Evolutionary conservation across 2,888 invertebrate species (phyloP), one percentile per base, ranked within the genome.

Genomic region (Drosophila pegasa): DNA sequence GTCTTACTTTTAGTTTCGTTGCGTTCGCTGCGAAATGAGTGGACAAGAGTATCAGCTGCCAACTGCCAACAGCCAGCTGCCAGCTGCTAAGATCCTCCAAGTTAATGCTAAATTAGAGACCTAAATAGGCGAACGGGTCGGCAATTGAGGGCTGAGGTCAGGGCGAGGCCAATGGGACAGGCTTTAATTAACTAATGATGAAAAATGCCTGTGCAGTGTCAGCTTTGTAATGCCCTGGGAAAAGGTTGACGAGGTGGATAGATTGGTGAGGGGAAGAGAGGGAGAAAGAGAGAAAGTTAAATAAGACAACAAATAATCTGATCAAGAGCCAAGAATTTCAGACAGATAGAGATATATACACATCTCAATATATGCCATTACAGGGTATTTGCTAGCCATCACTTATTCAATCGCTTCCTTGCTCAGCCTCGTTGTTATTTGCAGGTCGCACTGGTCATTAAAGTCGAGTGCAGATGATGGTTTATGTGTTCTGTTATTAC

Each of bases 141-240:
- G 29, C 10, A n/a, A 10, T 14, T 16, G 27, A 12, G 20, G 5
- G 9, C 12, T 10, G 16, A 10, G 12, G 10, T 25, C 6, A 25
- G n/a, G n/a, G 8, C 35, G 12, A 16, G 25, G 33, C 20, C 33
- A 47, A 50, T 43, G 18, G 29, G n/a, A 60, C 47, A 47, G 55
- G 54, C 50, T 51, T 54, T 81, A 84, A 85, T 81, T 71, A 88
- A 82, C 89, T 87, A 89, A 89, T 85, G 80, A 89, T 73, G 80
- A 85, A 75, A 79, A 77, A 77, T 79, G 52, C n/a, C 29, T 45
- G 51, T 47, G 40, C 37, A 59, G 50, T 60, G 58, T 56, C 27
- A 37, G 38, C 38, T 43, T n/a, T 31, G 2, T 37, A 2, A 43
- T 74, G 27, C 41, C 47, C 61, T 55, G 0, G 3, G 8, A 5